phyloP scores from a whole-genome alignment of 1,140 invertebrate genomes.

The Musca domestica region DNA sequence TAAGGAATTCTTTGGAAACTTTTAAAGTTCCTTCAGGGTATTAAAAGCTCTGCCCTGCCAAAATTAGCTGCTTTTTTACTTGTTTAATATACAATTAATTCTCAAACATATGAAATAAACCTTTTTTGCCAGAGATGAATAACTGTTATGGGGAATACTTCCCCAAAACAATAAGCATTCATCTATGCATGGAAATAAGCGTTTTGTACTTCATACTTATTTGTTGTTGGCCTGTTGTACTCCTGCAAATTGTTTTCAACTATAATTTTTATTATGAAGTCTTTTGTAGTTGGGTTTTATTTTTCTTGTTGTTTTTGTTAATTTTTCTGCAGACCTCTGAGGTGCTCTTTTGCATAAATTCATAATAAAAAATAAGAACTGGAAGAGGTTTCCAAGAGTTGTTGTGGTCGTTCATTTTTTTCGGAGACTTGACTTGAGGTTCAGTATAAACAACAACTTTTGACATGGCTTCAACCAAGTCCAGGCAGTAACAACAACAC shows the following conservation, averaged over 20 bases:
- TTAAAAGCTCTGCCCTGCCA: too few relatives aligned
- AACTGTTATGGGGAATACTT: too few relatives aligned
- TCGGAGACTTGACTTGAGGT: not conserved
- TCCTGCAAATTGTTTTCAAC: not conserved
- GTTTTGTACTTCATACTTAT: not conserved
- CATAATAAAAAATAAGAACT: not conserved
- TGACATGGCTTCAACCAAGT: not conserved
- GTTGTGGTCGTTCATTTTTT: not conserved
- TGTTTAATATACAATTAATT: too few relatives aligned
- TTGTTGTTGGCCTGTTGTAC: not conserved
- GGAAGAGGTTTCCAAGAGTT: not conserved
- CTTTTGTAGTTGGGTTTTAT: slow-evolving; percentile 13
- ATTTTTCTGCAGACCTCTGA: not conserved
- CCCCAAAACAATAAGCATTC: too few relatives aligned
- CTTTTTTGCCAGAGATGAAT: too few relatives aligned
- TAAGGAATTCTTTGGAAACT: too few relatives aligned
- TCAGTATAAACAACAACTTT: too few relatives aligned
- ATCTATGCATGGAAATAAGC: not conserved
- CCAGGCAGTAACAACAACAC: too few relatives aligned
- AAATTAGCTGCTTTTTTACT: too few relatives aligned
- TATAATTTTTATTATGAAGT: slow-evolving; percentile 16
- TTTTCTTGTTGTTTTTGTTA: not conserved
- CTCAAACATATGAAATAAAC: too few relatives aligned
- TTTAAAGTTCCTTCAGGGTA: too few relatives aligned
- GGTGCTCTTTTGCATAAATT: slow-evolving; percentile 18